Evolutionary conservation across 2,797 vertebrate genomes (phyloP).

Genomic region (Salmo trutta): DNA sequence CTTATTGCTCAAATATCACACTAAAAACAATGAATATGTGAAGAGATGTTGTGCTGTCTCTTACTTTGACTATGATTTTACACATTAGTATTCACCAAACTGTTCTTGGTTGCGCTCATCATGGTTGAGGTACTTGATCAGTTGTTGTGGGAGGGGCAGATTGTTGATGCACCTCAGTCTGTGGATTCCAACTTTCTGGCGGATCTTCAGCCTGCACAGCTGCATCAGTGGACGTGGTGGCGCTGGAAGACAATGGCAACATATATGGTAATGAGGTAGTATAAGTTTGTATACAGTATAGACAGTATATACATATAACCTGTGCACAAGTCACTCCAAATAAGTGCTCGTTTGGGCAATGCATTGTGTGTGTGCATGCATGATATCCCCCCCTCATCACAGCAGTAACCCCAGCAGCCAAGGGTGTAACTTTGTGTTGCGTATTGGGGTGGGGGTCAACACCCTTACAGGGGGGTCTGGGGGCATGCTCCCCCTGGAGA

Average conservation of each 20-base stretch:
- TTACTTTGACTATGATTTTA: neutral
- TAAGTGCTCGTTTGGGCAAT: neutral
- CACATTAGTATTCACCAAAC: neutral
- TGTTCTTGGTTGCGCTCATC: conserved; percentile 16
- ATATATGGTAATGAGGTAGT: neutral
- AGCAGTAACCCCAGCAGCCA: too few relatives aligned
- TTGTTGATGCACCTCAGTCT: conserved; percentile 74
- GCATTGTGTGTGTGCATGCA: too few relatives aligned
- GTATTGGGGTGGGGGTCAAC: too few relatives aligned
- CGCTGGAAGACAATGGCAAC: conserved; percentile 65
- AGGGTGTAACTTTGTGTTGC: too few relatives aligned
- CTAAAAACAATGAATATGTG: neutral
- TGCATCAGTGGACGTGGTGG: conserved; percentile 83
- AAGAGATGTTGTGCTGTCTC: neutral
- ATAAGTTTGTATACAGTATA: neutral
- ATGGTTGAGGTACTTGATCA: conserved; percentile 77
- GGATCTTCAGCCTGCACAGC: conserved; percentile 83
- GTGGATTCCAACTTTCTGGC: conserved; percentile 71
- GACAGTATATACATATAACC: neutral
- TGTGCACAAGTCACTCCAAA: neutral
- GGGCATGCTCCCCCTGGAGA: too few relatives aligned
- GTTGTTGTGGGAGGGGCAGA: conserved; percentile 79
- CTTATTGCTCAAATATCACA: neutral
- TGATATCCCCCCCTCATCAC: too few relatives aligned
- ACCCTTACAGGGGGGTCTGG: too few relatives aligned